Percentiles rank a stretch among this genome's conserved stretches.
Evolutionary conservation across 2,888 invertebrate genomes (phyloP).

Genomic region (Drosophila subquinaria): DNA sequence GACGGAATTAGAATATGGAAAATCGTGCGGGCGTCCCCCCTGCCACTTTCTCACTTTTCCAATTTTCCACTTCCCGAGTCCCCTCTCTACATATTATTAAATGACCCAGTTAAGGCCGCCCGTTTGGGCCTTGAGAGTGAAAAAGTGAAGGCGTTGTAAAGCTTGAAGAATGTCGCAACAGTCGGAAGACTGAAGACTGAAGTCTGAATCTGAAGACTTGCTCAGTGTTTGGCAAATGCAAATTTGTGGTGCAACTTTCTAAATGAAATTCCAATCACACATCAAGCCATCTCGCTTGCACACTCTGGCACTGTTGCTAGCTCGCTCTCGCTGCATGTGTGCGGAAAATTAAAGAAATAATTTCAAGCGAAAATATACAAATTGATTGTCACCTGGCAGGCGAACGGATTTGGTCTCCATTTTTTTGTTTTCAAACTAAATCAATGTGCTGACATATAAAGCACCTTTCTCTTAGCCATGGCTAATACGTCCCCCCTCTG

Average conservation of each 20-base stretch:
- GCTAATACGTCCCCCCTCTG: slow-evolving; percentile 25
- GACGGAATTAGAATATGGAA: slow-evolving; percentile 82
- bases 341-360: slow-evolving; percentile 83
- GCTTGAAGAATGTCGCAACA: slow-evolving; percentile 75
- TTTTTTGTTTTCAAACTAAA: slow-evolving; percentile 46
- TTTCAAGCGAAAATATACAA: slow-evolving; percentile 81
- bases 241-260: slow-evolving; percentile 78
- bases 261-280: slow-evolving; percentile 74
- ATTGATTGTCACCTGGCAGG: slow-evolving; percentile 83
- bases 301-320: not conserved
- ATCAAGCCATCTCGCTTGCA: slow-evolving; percentile 27
- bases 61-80: not conserved
- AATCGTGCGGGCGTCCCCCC: slow-evolving; percentile 60
- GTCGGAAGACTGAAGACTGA: slow-evolving; percentile 11
- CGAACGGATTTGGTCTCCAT: slow-evolving; percentile 38
- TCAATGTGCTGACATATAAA: slow-evolving; percentile 59
- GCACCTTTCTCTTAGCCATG: slow-evolving; percentile 66
- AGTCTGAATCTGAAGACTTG: slow-evolving; percentile 41
- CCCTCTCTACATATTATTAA: slow-evolving; percentile 67
- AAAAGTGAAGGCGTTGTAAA: slow-evolving; percentile 77
- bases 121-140: slow-evolving; percentile 50
- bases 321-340: slow-evolving; percentile 54
- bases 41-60: not conserved
- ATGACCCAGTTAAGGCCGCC: slow-evolving; percentile 77
- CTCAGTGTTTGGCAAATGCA: slow-evolving; percentile 75